Evolutionary conservation across 2,888 invertebrate species (phyloP).

Genomic region (Caradrina clavipalpis): DNA sequence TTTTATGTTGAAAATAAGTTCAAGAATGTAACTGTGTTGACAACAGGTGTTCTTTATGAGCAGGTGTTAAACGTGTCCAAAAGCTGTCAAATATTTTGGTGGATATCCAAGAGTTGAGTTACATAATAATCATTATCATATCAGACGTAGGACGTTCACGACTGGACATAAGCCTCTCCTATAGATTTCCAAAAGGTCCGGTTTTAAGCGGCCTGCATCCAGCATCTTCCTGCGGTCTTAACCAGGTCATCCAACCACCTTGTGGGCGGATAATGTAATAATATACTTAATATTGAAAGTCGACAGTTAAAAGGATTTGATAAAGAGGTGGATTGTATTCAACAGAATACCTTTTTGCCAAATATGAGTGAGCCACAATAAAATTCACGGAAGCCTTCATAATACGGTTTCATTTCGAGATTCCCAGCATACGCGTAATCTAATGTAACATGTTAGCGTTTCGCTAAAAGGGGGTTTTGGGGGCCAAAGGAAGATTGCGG

Average conservation of each 20-base stretch:
- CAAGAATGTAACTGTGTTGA: constrained; percentile 15
- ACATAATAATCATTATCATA: too few relatives aligned
- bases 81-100: neutral
- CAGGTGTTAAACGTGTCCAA: neutral
- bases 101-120: neutral
- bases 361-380: constrained; percentile 37
- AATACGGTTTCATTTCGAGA: constrained; percentile 40
- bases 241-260: too few relatives aligned
- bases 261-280: too few relatives aligned
- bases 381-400: constrained; percentile 33
- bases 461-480: constrained; percentile 38
- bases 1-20: constrained; percentile 16
- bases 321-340: constrained; percentile 1
- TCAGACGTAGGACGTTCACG: too few relatives aligned
- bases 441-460: constrained; percentile 39
- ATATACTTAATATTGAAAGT: neutral
- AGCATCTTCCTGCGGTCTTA: too few relatives aligned
- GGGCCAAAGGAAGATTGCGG: constrained; percentile 47
- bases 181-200: too few relatives aligned
- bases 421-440: constrained; percentile 24
- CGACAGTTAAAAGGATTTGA: neutral
- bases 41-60: constrained; percentile 18
- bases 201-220: too few relatives aligned
- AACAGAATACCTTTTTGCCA: constrained; percentile 17
- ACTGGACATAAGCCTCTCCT: too few relatives aligned